These are phyloP conservation scores for Acipenser ruthenus DNA, from an alignment of 2,797 vertebrate genomes.

Conservation along the genomic window DNA sequence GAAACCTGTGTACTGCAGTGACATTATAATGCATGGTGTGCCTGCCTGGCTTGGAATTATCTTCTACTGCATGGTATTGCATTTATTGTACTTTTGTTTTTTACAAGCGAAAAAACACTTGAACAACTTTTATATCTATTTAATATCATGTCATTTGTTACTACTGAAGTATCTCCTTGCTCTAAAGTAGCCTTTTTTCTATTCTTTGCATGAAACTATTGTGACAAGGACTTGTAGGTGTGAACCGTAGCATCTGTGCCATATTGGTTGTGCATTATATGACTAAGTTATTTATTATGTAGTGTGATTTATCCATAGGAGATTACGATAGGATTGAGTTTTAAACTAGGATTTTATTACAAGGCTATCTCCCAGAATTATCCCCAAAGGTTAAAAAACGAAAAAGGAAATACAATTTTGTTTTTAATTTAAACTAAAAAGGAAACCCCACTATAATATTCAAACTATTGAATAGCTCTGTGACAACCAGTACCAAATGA, in stretches of 20 bases:
- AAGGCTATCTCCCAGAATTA: too few species aligned
- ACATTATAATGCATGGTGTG: constrained; percentile 63
- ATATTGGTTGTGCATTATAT: constrained; percentile 46
- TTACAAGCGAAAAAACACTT: constrained; percentile 66
- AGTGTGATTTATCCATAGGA: constrained; percentile 43
- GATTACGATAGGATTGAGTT: constrained; percentile 22
- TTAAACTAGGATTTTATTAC: constrained; percentile 8
- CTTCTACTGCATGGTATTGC: constrained; percentile 80
- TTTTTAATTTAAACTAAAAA: too few species aligned
- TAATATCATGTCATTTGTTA: constrained; percentile 86
- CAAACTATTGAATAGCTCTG: constrained; percentile 16
- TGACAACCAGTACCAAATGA: constrained; percentile 55
- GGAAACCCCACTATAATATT: too few species aligned
- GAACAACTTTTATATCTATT: constrained; percentile 79
- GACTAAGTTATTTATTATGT: constrained; percentile 51
- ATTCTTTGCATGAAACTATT: constrained; percentile 63
- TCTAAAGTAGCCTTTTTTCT: constrained; percentile 57
- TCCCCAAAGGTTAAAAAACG: too few species aligned
- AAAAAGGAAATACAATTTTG: too few species aligned
- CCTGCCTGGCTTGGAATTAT: constrained; percentile 62
- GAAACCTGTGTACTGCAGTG: constrained; percentile 43
- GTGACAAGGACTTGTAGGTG: constrained; percentile 53
- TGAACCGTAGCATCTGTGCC: constrained; percentile 56
- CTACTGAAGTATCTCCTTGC: constrained; percentile 63
- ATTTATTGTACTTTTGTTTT: constrained; percentile 34